Percentiles rank a stretch among this genome's conserved stretches.
Evolutionary conservation across 2,113 vertebrate species (phyloP).

Genomic region (Gavia stellata): DNA sequence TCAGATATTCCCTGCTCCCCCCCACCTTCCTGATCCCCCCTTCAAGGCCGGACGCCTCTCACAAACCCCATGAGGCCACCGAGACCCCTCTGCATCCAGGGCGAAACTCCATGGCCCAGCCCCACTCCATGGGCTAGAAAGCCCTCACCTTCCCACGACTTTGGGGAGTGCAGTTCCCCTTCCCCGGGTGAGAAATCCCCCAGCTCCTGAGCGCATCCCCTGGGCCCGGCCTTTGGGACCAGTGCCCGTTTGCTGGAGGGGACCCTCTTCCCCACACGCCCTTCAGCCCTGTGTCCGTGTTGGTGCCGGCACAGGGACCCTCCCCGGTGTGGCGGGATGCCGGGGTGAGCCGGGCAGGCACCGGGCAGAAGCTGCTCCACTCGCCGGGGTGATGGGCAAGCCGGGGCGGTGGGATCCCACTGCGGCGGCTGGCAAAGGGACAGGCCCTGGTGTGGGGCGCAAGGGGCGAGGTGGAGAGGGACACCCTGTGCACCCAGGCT

Average conservation of each 20-base stretch:
- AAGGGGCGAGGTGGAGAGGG: background rate
- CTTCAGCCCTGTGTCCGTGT: too few relatives aligned
- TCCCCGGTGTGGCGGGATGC: background rate
- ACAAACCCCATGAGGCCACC: background rate
- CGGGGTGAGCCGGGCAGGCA: fast-evolving
- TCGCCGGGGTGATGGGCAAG: too few relatives aligned
- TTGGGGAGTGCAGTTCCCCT: background rate
- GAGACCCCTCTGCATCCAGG: background rate
- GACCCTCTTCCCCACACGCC: background rate
- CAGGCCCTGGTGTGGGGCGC: fast-evolving
- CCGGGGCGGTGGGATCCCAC: background rate
- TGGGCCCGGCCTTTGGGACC: background rate
- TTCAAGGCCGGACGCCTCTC: background rate
- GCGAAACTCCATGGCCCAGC: background rate
- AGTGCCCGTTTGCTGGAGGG: fast-evolving
- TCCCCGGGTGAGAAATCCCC: background rate
- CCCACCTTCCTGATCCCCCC: background rate
- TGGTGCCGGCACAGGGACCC: background rate
- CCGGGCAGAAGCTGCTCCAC: background rate
- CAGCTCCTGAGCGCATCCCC: fast-evolving
- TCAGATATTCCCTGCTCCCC: background rate
- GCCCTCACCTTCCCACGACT: fast-evolving
- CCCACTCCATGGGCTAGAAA: background rate
- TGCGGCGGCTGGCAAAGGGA: fast-evolving
- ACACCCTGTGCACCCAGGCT: fast-evolving